These are phyloP conservation scores for Heteropelma amictum DNA, from an alignment of 2,888 invertebrate species.

Conservation along the genomic window DNA sequence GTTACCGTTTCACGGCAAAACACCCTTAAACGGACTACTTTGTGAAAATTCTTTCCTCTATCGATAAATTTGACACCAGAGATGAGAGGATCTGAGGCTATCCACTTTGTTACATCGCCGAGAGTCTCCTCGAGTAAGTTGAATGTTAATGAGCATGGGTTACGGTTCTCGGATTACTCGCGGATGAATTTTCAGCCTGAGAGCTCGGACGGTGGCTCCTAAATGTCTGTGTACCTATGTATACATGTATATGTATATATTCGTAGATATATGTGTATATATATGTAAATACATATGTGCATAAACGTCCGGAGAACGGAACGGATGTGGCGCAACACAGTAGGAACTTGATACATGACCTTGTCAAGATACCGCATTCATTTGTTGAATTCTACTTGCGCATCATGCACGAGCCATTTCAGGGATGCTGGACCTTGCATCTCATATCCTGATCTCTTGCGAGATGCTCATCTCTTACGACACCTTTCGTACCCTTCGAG, in stretches of 20 bases:
- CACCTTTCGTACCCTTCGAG: no score
- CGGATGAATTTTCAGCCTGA: conserved; percentile 43
- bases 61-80: no score
- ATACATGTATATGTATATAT: no score
- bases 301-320: conserved; percentile 41
- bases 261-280: no score
- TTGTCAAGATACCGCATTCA: conserved; percentile 58
- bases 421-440: background rate
- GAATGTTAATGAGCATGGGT: conserved; percentile 26
- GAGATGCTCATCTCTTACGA: no score
- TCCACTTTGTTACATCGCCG: conserved; percentile 1
- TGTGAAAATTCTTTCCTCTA: no score
- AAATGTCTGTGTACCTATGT: no score
- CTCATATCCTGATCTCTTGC: no score
- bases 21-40: no score
- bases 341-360: conserved; percentile 76
- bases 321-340: conserved; percentile 67
- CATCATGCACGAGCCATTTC: conserved; percentile 5
- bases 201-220: conserved; percentile 21
- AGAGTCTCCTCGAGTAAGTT: conserved; percentile 28
- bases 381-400: conserved; percentile 22
- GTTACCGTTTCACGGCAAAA: no score
- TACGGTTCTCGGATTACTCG: conserved; percentile 37
- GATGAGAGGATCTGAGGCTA: background rate
- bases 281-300: conserved; percentile 11